Percentiles rank a stretch among this genome's conserved stretches.
Evolutionary conservation across 2,113 vertebrate species (phyloP).

Genomic region (Chloebia gouldiae): DNA sequence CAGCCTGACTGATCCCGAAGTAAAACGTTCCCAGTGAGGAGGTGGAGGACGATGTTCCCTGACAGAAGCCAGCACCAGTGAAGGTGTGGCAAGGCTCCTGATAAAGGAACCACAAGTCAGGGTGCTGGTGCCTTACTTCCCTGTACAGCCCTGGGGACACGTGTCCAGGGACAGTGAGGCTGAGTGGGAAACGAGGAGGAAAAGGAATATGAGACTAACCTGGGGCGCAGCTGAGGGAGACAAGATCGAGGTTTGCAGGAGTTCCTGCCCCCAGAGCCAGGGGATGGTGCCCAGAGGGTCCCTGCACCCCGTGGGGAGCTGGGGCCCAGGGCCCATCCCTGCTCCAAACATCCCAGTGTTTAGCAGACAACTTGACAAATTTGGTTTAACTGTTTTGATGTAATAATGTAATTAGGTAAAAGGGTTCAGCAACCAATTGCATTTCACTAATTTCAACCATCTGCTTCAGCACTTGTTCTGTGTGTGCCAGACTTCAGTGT

Average conservation of each 20-base stretch:
- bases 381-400: conserved; percentile 67
- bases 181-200: accelerated
- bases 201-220: accelerated
- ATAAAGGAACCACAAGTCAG: accelerated
- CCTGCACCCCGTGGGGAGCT: accelerated
- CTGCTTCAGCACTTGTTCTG: conserved; percentile 85
- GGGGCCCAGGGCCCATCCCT: accelerated
- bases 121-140: background rate
- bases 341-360: background rate
- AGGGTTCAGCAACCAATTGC: conserved; percentile 75
- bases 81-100: background rate
- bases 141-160: background rate
- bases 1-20: background rate
- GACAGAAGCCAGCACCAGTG: accelerated
- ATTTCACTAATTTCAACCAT: conserved; percentile 88
- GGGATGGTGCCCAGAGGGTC: background rate
- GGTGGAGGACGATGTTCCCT: background rate
- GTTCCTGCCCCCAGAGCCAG: background rate
- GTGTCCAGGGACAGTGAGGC: accelerated
- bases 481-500: conserved; percentile 81
- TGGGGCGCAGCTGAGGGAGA: background rate
- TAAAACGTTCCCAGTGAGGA: accelerated
- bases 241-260: accelerated
- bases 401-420: conserved; percentile 75
- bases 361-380: conserved; percentile 41